A percentile compares a stretch with the other conserved stretches of the same genome.
These are phyloP conservation scores for Acanthurus tractus DNA, from an alignment of 2,797 vertebrate genomes.

Conservation along the genomic window DNA sequence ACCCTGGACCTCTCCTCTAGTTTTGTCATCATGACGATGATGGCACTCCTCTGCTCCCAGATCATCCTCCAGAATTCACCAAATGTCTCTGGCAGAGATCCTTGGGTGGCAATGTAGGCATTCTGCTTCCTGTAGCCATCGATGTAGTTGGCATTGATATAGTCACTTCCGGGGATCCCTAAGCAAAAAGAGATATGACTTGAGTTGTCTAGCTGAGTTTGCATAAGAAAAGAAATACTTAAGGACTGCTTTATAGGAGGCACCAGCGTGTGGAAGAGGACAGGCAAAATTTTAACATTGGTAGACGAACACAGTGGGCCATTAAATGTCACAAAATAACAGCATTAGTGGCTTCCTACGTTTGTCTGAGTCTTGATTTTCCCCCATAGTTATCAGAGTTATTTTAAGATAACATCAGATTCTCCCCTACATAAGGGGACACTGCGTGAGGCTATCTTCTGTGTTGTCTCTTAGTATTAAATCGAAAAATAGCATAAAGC, in stretches of 20 bases:
- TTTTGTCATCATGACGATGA: constrained; percentile 99
- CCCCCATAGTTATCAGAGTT: constrained; percentile 1
- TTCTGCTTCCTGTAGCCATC: constrained; percentile 99
- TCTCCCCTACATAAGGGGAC: neutral
- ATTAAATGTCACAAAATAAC: neutral
- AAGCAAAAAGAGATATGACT: constrained; percentile 7
- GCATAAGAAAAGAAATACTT: neutral
- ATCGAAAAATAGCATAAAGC: constrained; percentile 39
- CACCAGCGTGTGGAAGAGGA: neutral
- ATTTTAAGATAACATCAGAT: constrained; percentile 9
- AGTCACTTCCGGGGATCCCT: constrained; percentile 99
- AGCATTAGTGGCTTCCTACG: neutral
- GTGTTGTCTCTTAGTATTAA: constrained; percentile 14
- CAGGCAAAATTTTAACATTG: neutral
- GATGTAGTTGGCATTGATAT: constrained; percentile 98
- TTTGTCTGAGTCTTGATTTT: constrained; percentile 16
- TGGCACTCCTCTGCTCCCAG: constrained; percentile 98
- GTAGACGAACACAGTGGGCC: neutral
- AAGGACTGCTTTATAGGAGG: neutral
- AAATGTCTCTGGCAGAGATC: constrained; percentile 95
- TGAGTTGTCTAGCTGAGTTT: neutral
- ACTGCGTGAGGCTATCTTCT: neutral
- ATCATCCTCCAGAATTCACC: constrained; percentile 99
- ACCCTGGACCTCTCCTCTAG: constrained; percentile 98
- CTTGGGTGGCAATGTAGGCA: constrained; percentile 97